Base-by-base conservation (phyloP, 2,113 vertebrate species). In the Calidris pygmaea region DNA sequence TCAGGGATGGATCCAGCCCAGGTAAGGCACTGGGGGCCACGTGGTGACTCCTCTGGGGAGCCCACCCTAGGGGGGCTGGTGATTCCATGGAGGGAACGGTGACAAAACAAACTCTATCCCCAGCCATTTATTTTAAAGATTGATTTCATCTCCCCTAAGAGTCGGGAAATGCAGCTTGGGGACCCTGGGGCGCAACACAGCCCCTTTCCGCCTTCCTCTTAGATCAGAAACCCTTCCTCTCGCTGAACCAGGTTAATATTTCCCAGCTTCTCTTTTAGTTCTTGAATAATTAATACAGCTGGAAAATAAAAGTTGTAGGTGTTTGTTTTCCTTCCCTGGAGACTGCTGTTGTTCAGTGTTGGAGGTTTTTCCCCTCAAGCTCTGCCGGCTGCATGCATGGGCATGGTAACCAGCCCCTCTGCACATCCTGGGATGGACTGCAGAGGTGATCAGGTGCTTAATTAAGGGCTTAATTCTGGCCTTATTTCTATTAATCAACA, bases 21-120 rank as follows among this genome's bases (percentile, higher is more conserved):
- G 43, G 30, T 7, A 3, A 70, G 39, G 55, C 26, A 20, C 34
- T 0, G 4, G 8, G 15, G 6, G 10, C 0, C 1, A 0, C 1
- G 3, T 0, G 7, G 43, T 29, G 6, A 52, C 12, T 63, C 8
- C 41, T 19, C 6, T 3, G 2, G 5, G 50, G 32, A 7, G 27
- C n/a, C 6, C 27, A 32, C 7, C 29, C 41, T 6, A 3, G 0
- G 7, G 30, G 26, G 23, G 14, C 52, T 55, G 9, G 78, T 39
- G 66, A 52, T 6, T 32, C 47, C 6, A 0, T 0, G 5, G 55
- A 65, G 10, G 39, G n/a, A 71, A 29, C 58, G 8, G 47, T 8
- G 20, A 8, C 19, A 14, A 55, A 83, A 19, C 35, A 35, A 56
- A 66, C 50, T 5, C 60, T 21, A 35, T 0, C 21, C 13, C 37